Evolutionary conservation across 92 coral and sea anemone species (phyloP).

Genomic region (Hydrozoanthus gracilis): DNA sequence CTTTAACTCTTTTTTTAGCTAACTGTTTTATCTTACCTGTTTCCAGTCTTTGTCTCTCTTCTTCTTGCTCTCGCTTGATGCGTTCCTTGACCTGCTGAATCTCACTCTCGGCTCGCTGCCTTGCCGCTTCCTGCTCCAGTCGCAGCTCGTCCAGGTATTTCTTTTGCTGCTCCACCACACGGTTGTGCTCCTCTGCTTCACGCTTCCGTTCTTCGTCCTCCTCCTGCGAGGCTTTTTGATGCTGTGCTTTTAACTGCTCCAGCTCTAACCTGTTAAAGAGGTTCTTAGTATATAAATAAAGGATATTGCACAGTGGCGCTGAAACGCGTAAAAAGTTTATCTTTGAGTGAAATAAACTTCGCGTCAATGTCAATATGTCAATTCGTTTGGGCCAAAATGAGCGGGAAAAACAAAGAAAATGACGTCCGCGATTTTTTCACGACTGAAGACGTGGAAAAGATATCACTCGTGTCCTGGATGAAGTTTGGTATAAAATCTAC

Average conservation of each 20-base stretch:
- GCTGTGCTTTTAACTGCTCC: conserved; percentile 93
- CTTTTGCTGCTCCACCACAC: conserved; percentile 90
- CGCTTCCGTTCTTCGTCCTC: conserved; percentile 89
- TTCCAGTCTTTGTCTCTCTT: conserved; percentile 85
- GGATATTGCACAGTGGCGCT: no score
- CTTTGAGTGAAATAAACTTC: no score
- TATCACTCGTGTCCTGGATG: no score
- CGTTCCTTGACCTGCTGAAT: conserved; percentile 85
- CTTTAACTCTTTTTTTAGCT: no score
- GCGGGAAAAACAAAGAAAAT: no score
- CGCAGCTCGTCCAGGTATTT: conserved; percentile 86
- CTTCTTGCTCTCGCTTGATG: conserved; percentile 89
- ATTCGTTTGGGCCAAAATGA: no score
- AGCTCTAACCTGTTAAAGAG: conserved; percentile 76
- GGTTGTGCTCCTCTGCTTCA: conserved; percentile 81
- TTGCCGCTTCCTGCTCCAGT: conserved; percentile 89
- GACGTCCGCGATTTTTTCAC: no score
- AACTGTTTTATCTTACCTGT: conserved; percentile 31
- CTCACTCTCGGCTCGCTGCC: conserved; percentile 80
- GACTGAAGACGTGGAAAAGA: no score
- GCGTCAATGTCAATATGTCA: no score
- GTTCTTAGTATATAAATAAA: background rate
- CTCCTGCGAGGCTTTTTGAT: conserved; percentile 85
- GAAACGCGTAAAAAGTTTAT: no score
- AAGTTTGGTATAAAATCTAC: no score